Evolutionary conservation across 2,113 vertebrate species (phyloP), one percentile per base, ranked within the genome.

Genomic region (Ceratotherium simum): DNA sequence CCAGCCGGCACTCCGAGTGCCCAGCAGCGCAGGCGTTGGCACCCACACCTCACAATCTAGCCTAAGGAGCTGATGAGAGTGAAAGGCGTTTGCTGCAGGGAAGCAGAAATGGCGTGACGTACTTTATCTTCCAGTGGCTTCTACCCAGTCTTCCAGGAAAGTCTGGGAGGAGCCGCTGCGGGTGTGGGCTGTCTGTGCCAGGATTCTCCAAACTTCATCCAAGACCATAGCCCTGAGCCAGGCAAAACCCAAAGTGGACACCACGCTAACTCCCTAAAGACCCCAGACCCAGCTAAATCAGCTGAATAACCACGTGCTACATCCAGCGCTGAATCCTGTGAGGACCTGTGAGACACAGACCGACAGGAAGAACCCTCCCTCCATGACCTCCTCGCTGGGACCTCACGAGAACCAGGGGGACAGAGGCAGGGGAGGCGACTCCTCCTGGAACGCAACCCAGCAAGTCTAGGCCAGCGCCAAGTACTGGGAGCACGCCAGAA

Each of bases 251-350:
- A 23, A 39, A 0, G 7, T 16, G 2, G 25, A 11, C 23, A 8
- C 10, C 65, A 60, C 0, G 29, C 4, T 17, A 13, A 16, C 27
- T 18, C 21, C n/a, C 33, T 4, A 9, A 27, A 29, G 51, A 16
- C 17, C 17, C 1, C 5, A 36, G 46, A n/a, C 29, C 12, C 0
- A 23, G 33, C 20, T 46, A 12, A 18, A 21, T 3, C 18, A 0
- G 3, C 31, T 1, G 29, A n/a, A 39, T 0, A 11, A 16, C 39
- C 23, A 42, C 1, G 13, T 1, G 4, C 42, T 5, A 5, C 51
- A 5, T 72, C 25, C 20, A 3, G 39, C 0, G 9, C 21, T 20
- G 42, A 8, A 5, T 2, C 0, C 2, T 4, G 6, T 23, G 20
- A 48, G 11, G 11, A 5, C 31, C 39, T 7, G 42, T 5, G 9